Percentiles rank a stretch among this genome's conserved stretches.
Conservation (phyloP, 2,888 invertebrate species). For the Eutolmus rufibarbis region DNA sequence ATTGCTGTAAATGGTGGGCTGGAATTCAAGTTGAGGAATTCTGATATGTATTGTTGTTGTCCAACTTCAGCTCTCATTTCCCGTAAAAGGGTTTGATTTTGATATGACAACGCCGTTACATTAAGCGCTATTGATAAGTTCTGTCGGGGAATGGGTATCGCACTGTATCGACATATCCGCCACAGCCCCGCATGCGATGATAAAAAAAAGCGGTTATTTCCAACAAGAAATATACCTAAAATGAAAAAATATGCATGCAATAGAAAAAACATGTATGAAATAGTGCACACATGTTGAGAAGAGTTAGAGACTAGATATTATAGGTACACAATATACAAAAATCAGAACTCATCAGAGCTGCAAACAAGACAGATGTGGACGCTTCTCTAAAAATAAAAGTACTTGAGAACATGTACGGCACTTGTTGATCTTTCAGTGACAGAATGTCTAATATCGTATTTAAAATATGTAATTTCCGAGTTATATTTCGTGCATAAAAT, state of each 20-base stretch:
- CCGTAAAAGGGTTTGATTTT: constrained; percentile 52
- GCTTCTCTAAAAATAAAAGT: neutral
- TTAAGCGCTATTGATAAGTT: constrained; percentile 66
- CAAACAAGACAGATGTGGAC: neutral
- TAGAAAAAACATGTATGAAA: neutral
- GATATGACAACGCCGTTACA: constrained; percentile 65
- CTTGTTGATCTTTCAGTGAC: neutral
- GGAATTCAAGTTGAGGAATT: constrained; percentile 51
- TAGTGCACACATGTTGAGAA: neutral
- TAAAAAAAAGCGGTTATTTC: constrained; percentile 68
- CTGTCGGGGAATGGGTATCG: constrained; percentile 62
- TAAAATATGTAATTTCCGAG: too few relatives aligned
- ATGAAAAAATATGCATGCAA: constrained; percentile 43
- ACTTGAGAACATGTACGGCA: neutral
- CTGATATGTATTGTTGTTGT: constrained; percentile 54
- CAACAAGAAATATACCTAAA: constrained; percentile 67
- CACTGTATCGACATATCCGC: constrained; percentile 63
- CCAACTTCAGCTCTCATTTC: constrained; percentile 56
- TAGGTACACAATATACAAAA: too few relatives aligned
- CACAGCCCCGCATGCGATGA: constrained; percentile 76
- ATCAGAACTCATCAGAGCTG: too few relatives aligned
- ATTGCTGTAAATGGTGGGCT: constrained; percentile 50
- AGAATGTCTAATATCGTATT: neutral
- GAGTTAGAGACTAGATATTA: neutral
- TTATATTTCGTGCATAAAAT: too few relatives aligned